Evolutionary conservation across 2,797 vertebrate species (phyloP).

Genomic region (Enteromius thamalakanensis): DNA sequence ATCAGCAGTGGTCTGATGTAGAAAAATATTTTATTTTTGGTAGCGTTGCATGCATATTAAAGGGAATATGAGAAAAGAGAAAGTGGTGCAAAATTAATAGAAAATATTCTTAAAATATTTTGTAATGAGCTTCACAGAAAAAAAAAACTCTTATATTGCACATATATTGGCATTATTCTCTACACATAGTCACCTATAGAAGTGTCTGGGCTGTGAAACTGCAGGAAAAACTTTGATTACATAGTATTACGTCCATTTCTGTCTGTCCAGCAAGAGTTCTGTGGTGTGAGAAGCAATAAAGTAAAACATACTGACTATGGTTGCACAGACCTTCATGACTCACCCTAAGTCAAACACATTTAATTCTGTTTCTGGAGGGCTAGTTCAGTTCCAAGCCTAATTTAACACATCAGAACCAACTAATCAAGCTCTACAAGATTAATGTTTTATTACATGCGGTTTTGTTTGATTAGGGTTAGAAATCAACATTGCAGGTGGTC

Average conservation of each 20-base stretch:
- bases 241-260: constrained; percentile 50
- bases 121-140: neutral
- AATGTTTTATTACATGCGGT: neutral
- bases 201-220: constrained; percentile 17
- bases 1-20: constrained; percentile 28
- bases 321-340: constrained; percentile 43
- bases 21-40: neutral
- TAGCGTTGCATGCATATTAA: neutral
- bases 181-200: constrained; percentile 39
- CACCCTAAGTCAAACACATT: constrained; percentile 17
- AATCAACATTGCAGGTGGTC: neutral
- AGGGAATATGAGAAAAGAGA: neutral
- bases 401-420: neutral
- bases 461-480: neutral
- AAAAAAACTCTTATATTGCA: constrained; percentile 9
- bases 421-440: neutral
- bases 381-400: neutral
- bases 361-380: neutral
- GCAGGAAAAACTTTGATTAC: constrained; percentile 49
- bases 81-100: neutral
- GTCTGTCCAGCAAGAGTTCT: constrained; percentile 43
- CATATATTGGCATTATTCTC: constrained; percentile 36
- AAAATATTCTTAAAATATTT: neutral
- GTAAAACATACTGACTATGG: constrained; percentile 29
- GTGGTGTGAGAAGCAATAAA: constrained; percentile 45